Evolutionary conservation across 2,797 vertebrate species (phyloP).

Genomic region (Nyctalus aviator): DNA sequence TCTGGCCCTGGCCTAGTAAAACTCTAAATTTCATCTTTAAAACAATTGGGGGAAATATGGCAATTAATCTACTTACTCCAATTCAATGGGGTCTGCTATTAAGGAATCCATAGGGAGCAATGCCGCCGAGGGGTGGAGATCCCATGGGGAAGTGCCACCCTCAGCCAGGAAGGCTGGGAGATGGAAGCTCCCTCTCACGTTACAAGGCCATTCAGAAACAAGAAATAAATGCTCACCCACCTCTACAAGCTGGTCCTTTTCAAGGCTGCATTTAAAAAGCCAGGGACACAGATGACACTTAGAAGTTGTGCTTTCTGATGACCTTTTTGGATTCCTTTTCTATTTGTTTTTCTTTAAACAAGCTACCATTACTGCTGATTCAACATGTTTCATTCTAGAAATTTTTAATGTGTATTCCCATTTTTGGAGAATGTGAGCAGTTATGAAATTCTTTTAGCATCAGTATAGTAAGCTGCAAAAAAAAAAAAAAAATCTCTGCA

Average conservation of each 20-base stretch:
- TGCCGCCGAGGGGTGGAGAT: conserved; percentile 62
- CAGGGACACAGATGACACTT: neutral
- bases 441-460: conserved; percentile 25
- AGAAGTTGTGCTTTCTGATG: neutral
- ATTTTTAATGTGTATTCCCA: conserved; percentile 21
- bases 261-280: neutral
- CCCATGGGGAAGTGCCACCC: neutral
- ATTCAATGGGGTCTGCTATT: neutral
- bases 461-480: neutral
- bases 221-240: neutral
- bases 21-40: neutral
- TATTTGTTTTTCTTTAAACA: conserved; percentile 41
- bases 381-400: neutral
- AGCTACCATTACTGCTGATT: neutral
- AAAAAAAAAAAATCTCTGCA: conserved; percentile 9
- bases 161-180: neutral
- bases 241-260: neutral
- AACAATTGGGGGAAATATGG: neutral
- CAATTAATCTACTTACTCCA: neutral
- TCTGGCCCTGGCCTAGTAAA: conserved; percentile 23
- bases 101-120: neutral
- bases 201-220: neutral
- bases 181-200: neutral
- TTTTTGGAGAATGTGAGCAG: conserved; percentile 24
- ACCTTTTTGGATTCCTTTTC: neutral